These are phyloP conservation scores for Uropsilus gracilis DNA, from an alignment of 2,113 vertebrate genomes.

Conservation along the genomic window DNA sequence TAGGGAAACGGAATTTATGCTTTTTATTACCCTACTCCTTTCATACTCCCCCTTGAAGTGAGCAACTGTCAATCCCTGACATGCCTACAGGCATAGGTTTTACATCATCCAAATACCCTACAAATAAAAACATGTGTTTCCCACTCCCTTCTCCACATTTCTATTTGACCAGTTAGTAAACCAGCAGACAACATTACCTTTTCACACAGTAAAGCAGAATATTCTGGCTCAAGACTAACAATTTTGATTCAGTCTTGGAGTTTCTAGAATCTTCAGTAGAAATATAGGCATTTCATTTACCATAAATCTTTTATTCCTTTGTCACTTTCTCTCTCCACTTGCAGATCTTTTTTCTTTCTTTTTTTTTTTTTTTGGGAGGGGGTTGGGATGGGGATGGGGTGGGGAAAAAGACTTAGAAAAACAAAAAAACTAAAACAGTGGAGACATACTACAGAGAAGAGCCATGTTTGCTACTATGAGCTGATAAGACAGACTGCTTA, in stretches of 20 bases:
- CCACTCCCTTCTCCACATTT: background rate
- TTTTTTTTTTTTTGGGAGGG: too few relatives aligned
- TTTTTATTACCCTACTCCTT: background rate
- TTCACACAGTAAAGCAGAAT: background rate
- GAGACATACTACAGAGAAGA: background rate
- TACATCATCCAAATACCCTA: background rate
- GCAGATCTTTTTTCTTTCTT: too few relatives aligned
- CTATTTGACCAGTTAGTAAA: background rate
- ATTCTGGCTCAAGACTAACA: background rate
- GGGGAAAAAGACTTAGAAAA: too few relatives aligned
- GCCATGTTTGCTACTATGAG: background rate
- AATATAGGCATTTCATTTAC: conserved; percentile 19
- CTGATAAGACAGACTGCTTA: background rate
- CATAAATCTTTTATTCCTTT: background rate
- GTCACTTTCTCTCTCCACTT: background rate
- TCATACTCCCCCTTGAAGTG: background rate
- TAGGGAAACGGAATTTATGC: background rate
- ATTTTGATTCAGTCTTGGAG: background rate
- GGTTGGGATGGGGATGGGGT: too few relatives aligned
- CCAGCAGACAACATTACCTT: background rate
- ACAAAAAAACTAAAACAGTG: background rate
- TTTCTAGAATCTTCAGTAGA: background rate
- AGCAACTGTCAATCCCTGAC: background rate
- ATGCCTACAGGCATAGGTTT: background rate
- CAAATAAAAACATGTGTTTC: background rate